phyloP scores from a whole-genome alignment of 2,797 vertebrate species.

The Rhincodon typus region DNA sequence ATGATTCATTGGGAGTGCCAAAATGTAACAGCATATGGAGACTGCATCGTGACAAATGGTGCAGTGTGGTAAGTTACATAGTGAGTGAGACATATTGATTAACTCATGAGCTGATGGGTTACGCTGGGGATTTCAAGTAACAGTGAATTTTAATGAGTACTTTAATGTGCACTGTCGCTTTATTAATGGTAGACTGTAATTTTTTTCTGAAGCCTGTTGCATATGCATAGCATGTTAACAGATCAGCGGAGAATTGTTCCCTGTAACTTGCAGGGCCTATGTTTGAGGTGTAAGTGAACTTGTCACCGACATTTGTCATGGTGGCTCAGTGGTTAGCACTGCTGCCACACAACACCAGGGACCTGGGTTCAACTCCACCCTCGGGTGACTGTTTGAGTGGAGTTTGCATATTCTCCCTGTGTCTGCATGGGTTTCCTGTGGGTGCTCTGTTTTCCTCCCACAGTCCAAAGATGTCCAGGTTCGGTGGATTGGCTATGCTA shows the following conservation, averaged over 20 bases:
- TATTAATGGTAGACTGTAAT: neutral
- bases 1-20: conserved; percentile 1
- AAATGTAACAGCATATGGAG: neutral
- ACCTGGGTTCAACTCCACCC: no score
- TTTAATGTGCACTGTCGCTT: neutral
- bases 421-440: no score
- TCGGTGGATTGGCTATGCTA: no score
- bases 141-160: neutral
- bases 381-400: no score
- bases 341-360: no score
- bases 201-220: neutral
- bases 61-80: neutral
- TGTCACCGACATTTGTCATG: no score
- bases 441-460: no score
- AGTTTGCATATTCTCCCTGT: no score
- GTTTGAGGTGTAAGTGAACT: neutral
- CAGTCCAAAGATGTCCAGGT: no score
- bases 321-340: no score
- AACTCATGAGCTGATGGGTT: neutral
- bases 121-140: neutral
- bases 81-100: neutral
- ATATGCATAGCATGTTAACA: neutral
- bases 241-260: neutral
- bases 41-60: neutral
- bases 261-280: neutral